Evolutionary conservation across 2,113 vertebrate species (phyloP).

Genomic region (Chaetorhynchus papuensis): DNA sequence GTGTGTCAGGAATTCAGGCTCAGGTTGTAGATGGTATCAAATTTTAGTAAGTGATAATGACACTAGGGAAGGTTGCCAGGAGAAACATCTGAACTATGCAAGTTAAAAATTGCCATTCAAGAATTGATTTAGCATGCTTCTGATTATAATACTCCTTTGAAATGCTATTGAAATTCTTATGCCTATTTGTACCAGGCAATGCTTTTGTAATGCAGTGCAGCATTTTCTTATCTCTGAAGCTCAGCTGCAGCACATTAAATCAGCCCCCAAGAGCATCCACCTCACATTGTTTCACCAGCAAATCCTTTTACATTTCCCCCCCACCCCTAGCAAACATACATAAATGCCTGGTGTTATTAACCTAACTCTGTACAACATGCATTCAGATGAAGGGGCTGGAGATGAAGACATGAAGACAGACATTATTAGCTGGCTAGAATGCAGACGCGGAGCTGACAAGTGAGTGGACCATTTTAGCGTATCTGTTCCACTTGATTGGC

Average conservation of each 20-base stretch:
- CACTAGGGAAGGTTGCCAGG: conserved; percentile 6
- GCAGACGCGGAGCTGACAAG: background rate
- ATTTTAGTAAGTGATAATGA: conserved; percentile 60
- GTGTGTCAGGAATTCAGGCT: conserved; percentile 45
- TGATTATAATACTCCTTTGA: conserved; percentile 15
- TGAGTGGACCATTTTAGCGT: background rate
- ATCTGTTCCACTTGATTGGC: background rate
- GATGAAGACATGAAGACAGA: background rate
- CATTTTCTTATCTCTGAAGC: background rate
- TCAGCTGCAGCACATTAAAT: background rate
- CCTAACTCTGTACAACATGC: background rate
- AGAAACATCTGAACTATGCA: conserved; percentile 51
- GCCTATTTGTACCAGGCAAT: background rate
- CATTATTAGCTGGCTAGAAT: background rate
- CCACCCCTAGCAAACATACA: background rate
- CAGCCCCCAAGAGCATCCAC: background rate
- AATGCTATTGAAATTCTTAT: background rate
- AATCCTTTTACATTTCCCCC: background rate
- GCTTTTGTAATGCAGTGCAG: background rate
- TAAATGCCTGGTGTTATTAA: background rate
- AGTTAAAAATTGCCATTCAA: conserved; percentile 18
- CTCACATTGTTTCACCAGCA: background rate
- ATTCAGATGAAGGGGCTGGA: background rate
- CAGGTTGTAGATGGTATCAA: conserved; percentile 40
- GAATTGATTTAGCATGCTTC: background rate